Evolutionary conservation across 2,797 vertebrate species (phyloP), one percentile per base, ranked within the genome.

Genomic region (Lithobates sylvaticus): DNA sequence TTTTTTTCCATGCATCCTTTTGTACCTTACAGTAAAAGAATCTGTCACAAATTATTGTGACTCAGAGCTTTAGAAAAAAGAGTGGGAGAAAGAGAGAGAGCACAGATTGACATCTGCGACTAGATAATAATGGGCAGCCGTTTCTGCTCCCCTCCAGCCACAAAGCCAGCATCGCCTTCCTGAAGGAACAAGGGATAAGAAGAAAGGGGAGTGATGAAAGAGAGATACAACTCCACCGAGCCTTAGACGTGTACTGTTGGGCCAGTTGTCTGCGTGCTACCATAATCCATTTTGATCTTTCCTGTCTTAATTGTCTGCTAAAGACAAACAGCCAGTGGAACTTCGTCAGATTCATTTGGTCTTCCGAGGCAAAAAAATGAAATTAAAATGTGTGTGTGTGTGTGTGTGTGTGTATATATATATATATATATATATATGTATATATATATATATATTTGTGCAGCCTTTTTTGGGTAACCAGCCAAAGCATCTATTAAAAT

Each of bases 231-330:
- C 92, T 94, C 94, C 94, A 93, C 91, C 92, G 90, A 94, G 95
- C 93, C 90, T 88, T 94, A 95, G 94, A 94, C 96, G 94, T 95
- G 94, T 95, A 95, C 95, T 95, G 95, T 95, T 93, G 93, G 94
- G 91, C 96, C 96, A 95, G 96, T 96, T 96, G 96, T 94, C 93
- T 94, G 94, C 94, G 91, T 96, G 94, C 94, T 95, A 95, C 94
- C 94, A 95, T 95, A 94, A 96, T 96, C 95, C 95, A 96, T 96
- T 97, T 95, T 97, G 96, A 97, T 97, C 96, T 95, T 94, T 91
- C 88, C 86, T 93, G 94, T 95, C 94, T 96, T 97, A 97, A 98
- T 97, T 97, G 96, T 96, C 94, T 94, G 93, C 92, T 94, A 94
- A 94, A 91, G 91, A 95, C 91, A 94, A 96, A 94, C 92, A 95